A percentile compares a stretch with the other conserved stretches of the same genome.
phyloP scores from a whole-genome alignment of 2,888 invertebrate genomes.

The Fragum whitleyi region DNA sequence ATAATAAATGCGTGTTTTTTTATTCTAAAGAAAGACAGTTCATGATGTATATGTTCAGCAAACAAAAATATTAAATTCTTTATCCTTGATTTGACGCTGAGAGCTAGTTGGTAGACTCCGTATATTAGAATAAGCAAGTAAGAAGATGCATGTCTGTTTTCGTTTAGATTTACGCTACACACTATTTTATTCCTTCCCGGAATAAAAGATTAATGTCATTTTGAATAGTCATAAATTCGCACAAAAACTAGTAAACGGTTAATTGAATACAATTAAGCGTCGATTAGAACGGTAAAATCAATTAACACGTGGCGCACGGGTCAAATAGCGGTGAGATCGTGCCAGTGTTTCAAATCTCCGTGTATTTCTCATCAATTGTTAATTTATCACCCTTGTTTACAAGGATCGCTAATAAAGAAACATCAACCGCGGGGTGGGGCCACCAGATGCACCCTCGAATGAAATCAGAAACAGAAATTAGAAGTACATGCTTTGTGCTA shows the following conservation, averaged over 20 bases:
- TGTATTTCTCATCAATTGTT: conserved; percentile 22
- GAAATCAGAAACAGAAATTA: no score
- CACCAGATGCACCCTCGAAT: conserved; percentile 2
- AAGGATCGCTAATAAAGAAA: not conserved
- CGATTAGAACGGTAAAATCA: conserved; percentile 1
- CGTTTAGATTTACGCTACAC: no score
- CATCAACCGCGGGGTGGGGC: not conserved
- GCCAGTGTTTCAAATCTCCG: not conserved
- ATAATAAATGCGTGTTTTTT: no score
- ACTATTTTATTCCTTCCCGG: not conserved
- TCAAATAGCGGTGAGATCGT: conserved; percentile 1
- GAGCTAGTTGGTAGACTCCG: no score
- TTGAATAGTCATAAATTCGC: not conserved
- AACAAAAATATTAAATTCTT: no score
- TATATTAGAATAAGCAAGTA: no score
- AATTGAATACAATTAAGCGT: not conserved
- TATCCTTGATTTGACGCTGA: no score
- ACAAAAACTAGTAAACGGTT: not conserved
- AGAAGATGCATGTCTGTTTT: no score
- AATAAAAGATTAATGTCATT: not conserved
- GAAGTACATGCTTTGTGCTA: no score
- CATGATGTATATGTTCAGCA: no score
- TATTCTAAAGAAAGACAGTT: no score
- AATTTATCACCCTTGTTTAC: conserved; percentile 3
- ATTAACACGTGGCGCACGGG: not conserved